Conservation (phyloP, 2,113 vertebrate genomes). For the Mirounga angustirostris region DNA sequence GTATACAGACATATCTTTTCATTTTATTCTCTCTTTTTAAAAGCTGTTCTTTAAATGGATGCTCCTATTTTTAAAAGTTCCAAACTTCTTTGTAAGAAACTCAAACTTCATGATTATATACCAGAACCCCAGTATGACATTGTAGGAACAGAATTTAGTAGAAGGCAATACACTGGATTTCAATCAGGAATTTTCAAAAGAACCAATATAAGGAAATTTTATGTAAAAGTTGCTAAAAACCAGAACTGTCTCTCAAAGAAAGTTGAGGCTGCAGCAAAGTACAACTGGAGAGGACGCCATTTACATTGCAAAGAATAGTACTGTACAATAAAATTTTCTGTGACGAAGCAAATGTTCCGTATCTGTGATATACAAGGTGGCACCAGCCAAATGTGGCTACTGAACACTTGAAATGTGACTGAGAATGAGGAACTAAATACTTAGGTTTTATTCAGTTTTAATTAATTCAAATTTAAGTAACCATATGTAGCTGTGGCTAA, state of each 20-base stretch:
- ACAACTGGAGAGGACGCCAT: not conserved
- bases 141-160: not conserved
- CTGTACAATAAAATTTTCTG: not conserved
- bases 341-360: not conserved
- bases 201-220: not conserved
- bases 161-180: not conserved
- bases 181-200: constrained; percentile 2
- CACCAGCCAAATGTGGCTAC: not conserved
- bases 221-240: not conserved
- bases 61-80: not conserved
- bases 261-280: not conserved
- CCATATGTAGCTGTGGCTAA: not conserved
- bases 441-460: not conserved
- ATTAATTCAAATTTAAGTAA: not conserved
- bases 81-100: not conserved
- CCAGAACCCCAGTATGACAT: not conserved
- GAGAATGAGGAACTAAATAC: not conserved
- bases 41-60: not conserved
- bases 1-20: not conserved
- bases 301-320: not conserved
- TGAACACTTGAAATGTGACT: not conserved
- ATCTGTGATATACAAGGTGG: not conserved
- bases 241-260: not conserved
- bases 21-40: not conserved
- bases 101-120: not conserved